Percentiles rank a stretch among this genome's conserved stretches.
These are phyloP conservation scores for Corythornis madagascariensis DNA, from an alignment of 2,113 vertebrate species.

Conservation along the genomic window DNA sequence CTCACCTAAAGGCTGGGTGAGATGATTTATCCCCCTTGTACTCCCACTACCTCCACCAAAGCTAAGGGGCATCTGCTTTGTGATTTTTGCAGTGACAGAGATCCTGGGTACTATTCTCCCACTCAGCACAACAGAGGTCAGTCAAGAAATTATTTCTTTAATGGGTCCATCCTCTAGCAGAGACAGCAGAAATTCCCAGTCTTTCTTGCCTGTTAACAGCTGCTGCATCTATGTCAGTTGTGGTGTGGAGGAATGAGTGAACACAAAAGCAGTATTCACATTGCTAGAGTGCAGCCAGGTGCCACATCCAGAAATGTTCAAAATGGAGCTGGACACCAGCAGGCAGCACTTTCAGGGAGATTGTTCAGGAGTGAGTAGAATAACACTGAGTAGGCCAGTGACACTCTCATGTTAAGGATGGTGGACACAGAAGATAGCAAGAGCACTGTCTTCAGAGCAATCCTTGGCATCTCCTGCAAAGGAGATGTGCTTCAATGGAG, in stretches of 20 bases:
- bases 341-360: background rate
- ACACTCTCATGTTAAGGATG: accelerated
- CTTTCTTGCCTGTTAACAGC: background rate
- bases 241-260: background rate
- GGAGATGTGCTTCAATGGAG: background rate
- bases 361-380: background rate
- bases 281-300: background rate
- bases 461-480: background rate
- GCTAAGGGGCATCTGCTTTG: background rate
- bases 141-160: background rate
- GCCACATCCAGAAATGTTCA: background rate
- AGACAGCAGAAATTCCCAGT: background rate
- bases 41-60: background rate
- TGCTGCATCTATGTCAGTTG: background rate
- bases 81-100: background rate
- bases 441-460: background rate
- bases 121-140: background rate
- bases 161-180: background rate
- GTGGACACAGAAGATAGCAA: background rate
- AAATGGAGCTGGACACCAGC: background rate
- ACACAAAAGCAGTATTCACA: background rate
- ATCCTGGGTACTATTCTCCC: background rate
- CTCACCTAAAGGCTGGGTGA: background rate
- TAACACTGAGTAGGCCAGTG: background rate
- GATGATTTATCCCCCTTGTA: background rate